These are phyloP conservation scores for Aplodontia rufa DNA, from an alignment of 2,113 vertebrate species.

Conservation along the genomic window DNA sequence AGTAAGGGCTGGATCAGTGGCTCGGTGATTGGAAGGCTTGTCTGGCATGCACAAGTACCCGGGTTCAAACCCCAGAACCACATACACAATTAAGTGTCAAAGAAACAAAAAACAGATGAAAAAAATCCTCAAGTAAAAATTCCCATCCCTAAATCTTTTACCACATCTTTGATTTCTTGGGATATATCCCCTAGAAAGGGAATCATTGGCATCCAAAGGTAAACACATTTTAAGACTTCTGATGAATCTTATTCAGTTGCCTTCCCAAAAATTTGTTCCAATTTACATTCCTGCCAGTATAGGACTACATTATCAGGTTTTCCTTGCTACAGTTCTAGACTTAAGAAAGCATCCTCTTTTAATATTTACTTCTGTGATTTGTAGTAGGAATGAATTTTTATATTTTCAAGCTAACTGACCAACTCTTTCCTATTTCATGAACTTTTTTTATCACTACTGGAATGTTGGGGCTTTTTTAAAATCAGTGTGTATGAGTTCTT, in stretches of 20 bases:
- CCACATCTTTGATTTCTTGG: slow-evolving; percentile 10
- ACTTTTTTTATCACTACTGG: background rate
- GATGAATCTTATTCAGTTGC: background rate
- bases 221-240: slow-evolving; percentile 45
- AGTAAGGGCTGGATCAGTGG: no score
- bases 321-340: slow-evolving; percentile 45
- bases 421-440: slow-evolving; percentile 25
- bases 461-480: background rate
- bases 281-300: background rate
- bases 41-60: no score
- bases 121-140: slow-evolving; percentile 14
- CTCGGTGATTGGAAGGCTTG: no score
- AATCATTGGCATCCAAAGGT: slow-evolving; percentile 15
- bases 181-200: background rate
- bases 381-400: background rate
- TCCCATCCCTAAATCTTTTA: slow-evolving; percentile 37
- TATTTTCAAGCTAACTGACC: background rate
- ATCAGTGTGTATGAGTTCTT: slow-evolving; percentile 21
- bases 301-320: background rate
- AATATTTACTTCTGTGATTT: slow-evolving; percentile 3
- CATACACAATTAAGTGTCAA: no score
- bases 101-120: no score
- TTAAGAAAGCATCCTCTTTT: background rate
- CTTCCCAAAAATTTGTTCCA: slow-evolving; percentile 29
- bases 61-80: no score